Base-by-base conservation (phyloP, 1,140 invertebrate species). In the Trachelipus rathkii region DNA sequence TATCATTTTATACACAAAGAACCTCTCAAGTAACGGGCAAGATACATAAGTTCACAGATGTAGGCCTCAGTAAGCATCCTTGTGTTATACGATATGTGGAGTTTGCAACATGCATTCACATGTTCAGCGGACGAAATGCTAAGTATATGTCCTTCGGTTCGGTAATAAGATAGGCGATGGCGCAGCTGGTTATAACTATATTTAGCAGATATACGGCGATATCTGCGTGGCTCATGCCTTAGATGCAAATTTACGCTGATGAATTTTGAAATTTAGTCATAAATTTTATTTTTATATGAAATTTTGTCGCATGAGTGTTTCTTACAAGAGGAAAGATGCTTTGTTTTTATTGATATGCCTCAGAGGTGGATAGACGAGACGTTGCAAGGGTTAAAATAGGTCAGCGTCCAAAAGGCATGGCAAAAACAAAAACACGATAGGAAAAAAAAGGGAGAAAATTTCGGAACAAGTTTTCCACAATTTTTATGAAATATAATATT, bases 1-100 rank as follows among this genome's bases (percentile, higher is more conserved):
- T 60, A 60, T 60, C 50, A 60, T 60, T 60, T 60, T 60, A 60
- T 60, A 60, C 50, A 60, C 50, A 60, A 60, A 60, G 50, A 60
- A 60, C 19, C 2, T 13, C 50, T 60, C 19, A 60, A 60, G 50
- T 60, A 60, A 60, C 50, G 50, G 50, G 19, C 50, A 60, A 60
- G 50, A 60, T 60, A 19, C 50, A 60, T 19, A 15, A 60, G 2
- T 60, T 19, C 50, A 60, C 50, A 60, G 50, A 60, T 60, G 50
- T 60, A 60, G 50, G 50, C 50, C 50, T 60, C 50, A 60, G 50
- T 19, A 60, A 60, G 50, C 19, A 60, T 60, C 50, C 50, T 60
- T 60, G 50, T 19, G 50, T 60, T 8, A 60, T 60, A 13, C 50
- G 50, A 60, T 60, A 60, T 19, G 19, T 15, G 50, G 50, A 15